Base-by-base conservation (phyloP, 1,140 invertebrate species). In the Drosophila teissieri region DNA sequence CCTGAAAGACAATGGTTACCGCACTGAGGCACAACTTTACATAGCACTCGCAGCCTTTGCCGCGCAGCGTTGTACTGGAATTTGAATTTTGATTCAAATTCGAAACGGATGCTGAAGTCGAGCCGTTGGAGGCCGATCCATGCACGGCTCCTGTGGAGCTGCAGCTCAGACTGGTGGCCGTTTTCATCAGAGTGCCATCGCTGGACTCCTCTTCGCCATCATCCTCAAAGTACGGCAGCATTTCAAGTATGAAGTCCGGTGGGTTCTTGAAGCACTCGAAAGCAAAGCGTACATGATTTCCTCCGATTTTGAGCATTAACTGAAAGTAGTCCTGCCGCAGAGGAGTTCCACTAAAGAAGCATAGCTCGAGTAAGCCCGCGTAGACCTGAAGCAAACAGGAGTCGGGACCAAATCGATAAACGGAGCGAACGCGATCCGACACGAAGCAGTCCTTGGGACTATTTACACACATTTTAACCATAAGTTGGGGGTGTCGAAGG, bases 301-400 rank as follows among this genome's bases (percentile, higher is more conserved):
- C 54, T 19, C 81, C 85, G 17, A 86, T 80, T 8, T 49, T 11
- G 11, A 82, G 49, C 24, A 91, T 31, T 0, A 92, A 49, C 10
- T 86, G 62, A 15, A 92, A 85, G 22, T 86, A 79, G n/a, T 46
- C 49, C 3, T 36, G 36, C 44, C 60, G 36, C 8, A 92, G 27
- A 2, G 72, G 34, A 2, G 51, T 19, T 27, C 83, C 75, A 31
- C 63, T 65, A 4, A 78, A 85, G 34, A 92, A 91, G 6, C 79
- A 78, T 11, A 86, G 49, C 53, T 92, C 91, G 1, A 92, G 53
- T 4, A 92, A 48, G 8, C 90, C 79, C 2, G 91, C 68, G 52
- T 92, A 92, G 7, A 91, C 89, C 39, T 91, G 90, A 34, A 91
- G 39, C 15, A 92, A 45, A 36, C 91, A 92, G 3, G 91, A 90